Conservation (phyloP, 2,797 vertebrate genomes). For the Phoxinus dragarum region DNA sequence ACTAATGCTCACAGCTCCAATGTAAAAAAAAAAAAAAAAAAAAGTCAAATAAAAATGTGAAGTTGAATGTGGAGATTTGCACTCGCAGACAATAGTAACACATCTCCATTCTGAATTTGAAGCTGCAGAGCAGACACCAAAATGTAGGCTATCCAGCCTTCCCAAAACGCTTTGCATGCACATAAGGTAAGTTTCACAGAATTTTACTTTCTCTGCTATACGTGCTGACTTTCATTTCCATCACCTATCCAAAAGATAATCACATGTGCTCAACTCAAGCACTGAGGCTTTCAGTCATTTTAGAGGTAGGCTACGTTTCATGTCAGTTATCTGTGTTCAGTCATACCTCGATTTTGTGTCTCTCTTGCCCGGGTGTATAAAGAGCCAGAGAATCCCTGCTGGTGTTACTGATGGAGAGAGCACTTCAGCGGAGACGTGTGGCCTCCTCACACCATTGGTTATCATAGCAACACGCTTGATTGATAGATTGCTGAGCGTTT, state of each 20-base stretch:
- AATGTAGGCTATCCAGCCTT: background rate
- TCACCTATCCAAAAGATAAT: background rate
- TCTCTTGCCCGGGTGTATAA: conserved; percentile 26
- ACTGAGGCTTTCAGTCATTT: conserved; percentile 6
- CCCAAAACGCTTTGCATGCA: background rate
- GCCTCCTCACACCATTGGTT: conserved; percentile 43
- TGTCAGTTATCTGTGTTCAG: conserved; percentile 14
- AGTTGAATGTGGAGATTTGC: no score
- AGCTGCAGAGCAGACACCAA: background rate
- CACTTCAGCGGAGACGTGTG: conserved; percentile 3
- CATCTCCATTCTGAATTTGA: no score
- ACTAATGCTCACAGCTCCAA: no score
- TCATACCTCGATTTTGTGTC: conserved; percentile 18
- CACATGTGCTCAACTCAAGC: background rate
- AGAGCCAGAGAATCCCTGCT: conserved; percentile 34
- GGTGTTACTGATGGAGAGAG: conserved; percentile 45
- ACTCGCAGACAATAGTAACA: no score
- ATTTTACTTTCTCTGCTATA: background rate
- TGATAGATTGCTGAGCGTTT: conserved; percentile 46
- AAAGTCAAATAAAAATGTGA: no score
- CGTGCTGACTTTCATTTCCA: background rate
- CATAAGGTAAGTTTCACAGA: background rate
- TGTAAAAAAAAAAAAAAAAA: no score
- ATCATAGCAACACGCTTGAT: conserved; percentile 48
- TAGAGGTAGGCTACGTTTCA: background rate